Evolutionary conservation across 2,888 invertebrate species (phyloP).

Genomic region (Myopa tessellatipennis): DNA sequence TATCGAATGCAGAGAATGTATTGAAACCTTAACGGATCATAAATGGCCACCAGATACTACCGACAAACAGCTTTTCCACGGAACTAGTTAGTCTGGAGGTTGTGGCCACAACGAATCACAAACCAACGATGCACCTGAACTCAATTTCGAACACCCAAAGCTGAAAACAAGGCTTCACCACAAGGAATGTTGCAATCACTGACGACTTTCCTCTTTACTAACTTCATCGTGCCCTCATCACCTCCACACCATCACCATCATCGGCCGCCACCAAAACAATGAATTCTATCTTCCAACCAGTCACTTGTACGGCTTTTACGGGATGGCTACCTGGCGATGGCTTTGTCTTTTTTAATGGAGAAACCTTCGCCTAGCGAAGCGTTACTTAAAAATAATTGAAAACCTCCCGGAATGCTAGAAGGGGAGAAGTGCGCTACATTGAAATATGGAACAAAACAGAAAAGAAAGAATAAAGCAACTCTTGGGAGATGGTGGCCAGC

Average conservation of each 20-base stretch:
- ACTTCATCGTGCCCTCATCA: background rate
- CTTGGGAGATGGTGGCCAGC: background rate
- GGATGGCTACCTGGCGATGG: background rate
- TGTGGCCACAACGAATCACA: too few relatives aligned
- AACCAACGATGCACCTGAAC: too few relatives aligned
- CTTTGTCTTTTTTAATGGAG: background rate
- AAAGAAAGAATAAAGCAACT: background rate
- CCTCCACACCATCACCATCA: background rate
- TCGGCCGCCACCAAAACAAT: background rate
- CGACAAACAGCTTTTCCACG: background rate
- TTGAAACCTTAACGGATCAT: background rate
- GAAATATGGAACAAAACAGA: background rate
- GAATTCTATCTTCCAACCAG: background rate
- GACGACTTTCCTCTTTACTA: background rate
- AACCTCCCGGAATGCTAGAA: background rate
- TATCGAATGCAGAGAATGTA: background rate
- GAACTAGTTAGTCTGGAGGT: background rate
- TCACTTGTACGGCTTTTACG: conserved; percentile 1
- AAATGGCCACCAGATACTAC: background rate
- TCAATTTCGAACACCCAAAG: background rate
- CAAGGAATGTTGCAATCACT: background rate
- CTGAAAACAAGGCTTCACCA: background rate
- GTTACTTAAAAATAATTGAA: conserved; percentile 9
- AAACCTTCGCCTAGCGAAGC: conserved; percentile 9
- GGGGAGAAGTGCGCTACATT: background rate